Evolutionary conservation across 2,797 vertebrate genomes (phyloP).

Genomic region (Ataeniobius toweri): DNA sequence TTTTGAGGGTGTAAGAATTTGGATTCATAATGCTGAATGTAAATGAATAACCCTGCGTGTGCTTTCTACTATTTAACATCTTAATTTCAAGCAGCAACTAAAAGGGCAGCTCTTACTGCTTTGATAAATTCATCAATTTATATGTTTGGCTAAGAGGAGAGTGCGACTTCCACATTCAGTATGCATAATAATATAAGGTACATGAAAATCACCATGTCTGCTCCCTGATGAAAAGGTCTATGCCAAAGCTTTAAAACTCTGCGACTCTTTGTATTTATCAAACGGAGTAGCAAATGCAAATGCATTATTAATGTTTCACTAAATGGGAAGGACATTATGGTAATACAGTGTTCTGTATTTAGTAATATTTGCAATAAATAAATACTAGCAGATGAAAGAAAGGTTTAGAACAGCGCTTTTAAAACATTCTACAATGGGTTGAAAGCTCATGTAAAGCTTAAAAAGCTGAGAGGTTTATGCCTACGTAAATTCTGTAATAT

Average conservation of each 20-base stretch:
- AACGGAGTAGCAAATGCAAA: conserved; percentile 74
- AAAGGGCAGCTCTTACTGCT: conserved; percentile 46
- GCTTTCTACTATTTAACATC: conserved; percentile 48
- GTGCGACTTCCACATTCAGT: conserved; percentile 58
- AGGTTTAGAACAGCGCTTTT: conserved; percentile 50
- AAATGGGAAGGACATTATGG: conserved; percentile 71
- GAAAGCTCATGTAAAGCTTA: conserved; percentile 17
- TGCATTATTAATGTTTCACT: conserved; percentile 75
- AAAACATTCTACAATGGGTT: conserved; percentile 31
- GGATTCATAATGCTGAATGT: conserved; percentile 38
- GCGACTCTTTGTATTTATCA: conserved; percentile 69
- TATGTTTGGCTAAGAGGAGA: conserved; percentile 65
- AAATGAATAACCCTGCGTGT: conserved; percentile 41
- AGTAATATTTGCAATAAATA: conserved; percentile 60
- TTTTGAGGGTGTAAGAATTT: conserved; percentile 16
- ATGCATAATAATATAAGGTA: conserved; percentile 69
- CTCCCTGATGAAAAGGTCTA: conserved; percentile 68
- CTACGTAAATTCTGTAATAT: neutral
- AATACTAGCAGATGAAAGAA: conserved; percentile 46
- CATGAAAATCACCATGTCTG: conserved; percentile 66
- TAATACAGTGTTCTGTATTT: conserved; percentile 73
- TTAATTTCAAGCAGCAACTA: conserved; percentile 54
- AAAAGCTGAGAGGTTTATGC: conserved; percentile 18
- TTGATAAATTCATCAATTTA: conserved; percentile 71
- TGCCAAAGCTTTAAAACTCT: conserved; percentile 51